Base-by-base conservation (phyloP, 2,888 invertebrate species). In the Melieria omissa region DNA sequence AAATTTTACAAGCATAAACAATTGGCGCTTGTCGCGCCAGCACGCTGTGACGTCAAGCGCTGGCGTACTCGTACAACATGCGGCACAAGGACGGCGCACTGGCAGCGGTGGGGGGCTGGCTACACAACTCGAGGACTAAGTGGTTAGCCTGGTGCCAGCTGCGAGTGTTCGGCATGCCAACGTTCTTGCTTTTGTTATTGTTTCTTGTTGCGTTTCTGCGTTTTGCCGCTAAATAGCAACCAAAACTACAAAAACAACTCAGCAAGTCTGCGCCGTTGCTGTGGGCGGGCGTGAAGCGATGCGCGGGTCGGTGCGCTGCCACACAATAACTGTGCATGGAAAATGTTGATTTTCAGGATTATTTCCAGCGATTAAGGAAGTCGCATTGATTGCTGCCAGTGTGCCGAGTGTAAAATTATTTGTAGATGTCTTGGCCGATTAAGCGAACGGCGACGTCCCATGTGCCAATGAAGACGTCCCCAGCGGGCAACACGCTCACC, bases 391-490 rank as follows among this genome's bases (percentile, higher is more conserved):
- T 69, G 55, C 46, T 45, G 62, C 29, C 42, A 60, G 45, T 42
- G 83, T 80, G 74, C 75, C 77, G 77, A 75, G 73, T 73, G 72
- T 76, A 73, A 73, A 74, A 73, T 72, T 72, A 72, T 74, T 73
- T 75, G 75, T 75, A 69, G 69, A 61, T 73, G 64, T 72, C 41
- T 46, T 47, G 16, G 4, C 45, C 41, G 63, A 70, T 69, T 69
- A 29, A 60, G 45, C 44, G 12, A 6, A 16, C 14, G 29, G 10
- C 3, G 66, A 7, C 14, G 29, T 29, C 29, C 29, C 29, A 29
- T 29, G 29, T 29, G 29, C 29, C 29, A 29, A 29, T 29, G 29
- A 29, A 29, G 29, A 29, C 29, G 29, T 29, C 29, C 29, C 29
- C 29, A 29, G 29, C 29, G 29, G 29, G 29, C 29, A 29, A 29